Conservation (phyloP, 2,113 vertebrate species). For the Cottus gobio region DNA sequence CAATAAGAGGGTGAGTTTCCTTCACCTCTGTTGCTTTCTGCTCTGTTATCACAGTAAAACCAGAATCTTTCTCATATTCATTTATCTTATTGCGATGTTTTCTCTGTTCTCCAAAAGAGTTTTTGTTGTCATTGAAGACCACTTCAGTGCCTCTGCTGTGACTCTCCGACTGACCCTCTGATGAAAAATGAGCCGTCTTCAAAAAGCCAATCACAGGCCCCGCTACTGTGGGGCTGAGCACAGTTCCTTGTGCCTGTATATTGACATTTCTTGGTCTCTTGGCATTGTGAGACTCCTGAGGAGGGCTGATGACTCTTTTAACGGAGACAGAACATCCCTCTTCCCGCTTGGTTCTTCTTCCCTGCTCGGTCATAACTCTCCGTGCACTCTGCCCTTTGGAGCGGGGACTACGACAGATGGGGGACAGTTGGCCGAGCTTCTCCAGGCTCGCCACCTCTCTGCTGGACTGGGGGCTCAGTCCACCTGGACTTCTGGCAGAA, state of each 20-base stretch:
- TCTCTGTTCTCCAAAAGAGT: slow-evolving; percentile 5
- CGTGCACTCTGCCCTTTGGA: slow-evolving; percentile 44
- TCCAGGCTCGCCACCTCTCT: background rate
- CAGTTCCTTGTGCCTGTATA: background rate
- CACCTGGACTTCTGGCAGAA: background rate
- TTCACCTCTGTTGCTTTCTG: slow-evolving; percentile 13
- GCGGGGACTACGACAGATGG: slow-evolving; percentile 65
- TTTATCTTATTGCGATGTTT: background rate
- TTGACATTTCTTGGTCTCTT: slow-evolving; percentile 70
- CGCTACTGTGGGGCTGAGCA: background rate
- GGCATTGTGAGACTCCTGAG: slow-evolving; percentile 55
- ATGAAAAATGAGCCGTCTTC: background rate
- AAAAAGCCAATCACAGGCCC: slow-evolving; percentile 5
- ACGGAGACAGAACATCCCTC: slow-evolving; percentile 44
- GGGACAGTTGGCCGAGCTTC: slow-evolving; percentile 52
- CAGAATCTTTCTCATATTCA: slow-evolving; percentile 14
- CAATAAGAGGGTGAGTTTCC: background rate
- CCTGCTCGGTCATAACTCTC: slow-evolving; percentile 23
- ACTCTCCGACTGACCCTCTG: background rate
- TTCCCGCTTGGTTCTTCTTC: slow-evolving; percentile 26
- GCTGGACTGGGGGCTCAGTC: background rate
- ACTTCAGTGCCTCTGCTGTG: background rate
- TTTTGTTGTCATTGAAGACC: background rate
- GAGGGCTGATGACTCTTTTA: slow-evolving; percentile 76
- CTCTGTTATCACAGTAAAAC: slow-evolving; percentile 58